These are phyloP conservation scores for Aradophagus sp. DNA, from an alignment of 1,140 invertebrate species.

Conservation along the genomic window DNA sequence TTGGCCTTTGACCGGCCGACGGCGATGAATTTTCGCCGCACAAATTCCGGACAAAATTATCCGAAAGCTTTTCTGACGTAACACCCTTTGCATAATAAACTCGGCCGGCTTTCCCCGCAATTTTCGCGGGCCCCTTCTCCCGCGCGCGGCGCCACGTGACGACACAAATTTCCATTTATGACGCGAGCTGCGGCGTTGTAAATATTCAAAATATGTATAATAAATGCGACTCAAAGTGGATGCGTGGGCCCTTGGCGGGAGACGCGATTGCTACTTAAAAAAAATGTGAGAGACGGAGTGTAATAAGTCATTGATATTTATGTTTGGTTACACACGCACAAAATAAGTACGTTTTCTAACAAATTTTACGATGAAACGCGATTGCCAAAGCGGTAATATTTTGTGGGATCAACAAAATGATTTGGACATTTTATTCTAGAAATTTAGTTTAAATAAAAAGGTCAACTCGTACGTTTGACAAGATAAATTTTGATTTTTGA, in stretches of 20 bases:
- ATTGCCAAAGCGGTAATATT: too few relatives aligned
- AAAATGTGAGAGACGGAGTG: neutral
- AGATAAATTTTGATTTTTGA: too few relatives aligned
- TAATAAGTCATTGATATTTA: too few relatives aligned
- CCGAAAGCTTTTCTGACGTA: slow-evolving; percentile 11
- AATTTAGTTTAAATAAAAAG: too few relatives aligned
- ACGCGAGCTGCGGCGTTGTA: slow-evolving; percentile 19
- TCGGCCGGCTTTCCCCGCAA: slow-evolving; percentile 10
- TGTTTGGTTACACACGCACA: too few relatives aligned
- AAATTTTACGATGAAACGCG: too few relatives aligned
- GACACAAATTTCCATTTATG: slow-evolving; percentile 33
- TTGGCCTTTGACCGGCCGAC: too few relatives aligned
- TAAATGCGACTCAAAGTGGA: slow-evolving; percentile 7
- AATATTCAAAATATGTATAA: slow-evolving; percentile 34
- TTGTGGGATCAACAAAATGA: too few relatives aligned
- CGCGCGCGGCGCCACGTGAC: slow-evolving; percentile 18
- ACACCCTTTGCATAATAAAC: slow-evolving; percentile 43
- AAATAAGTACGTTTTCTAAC: too few relatives aligned
- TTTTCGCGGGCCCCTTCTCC: slow-evolving; percentile 27
- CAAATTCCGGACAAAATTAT: slow-evolving; percentile 30
- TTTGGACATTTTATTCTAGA: too few relatives aligned
- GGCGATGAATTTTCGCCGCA: slow-evolving; percentile 9
- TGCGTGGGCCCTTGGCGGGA: neutral
- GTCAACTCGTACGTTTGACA: too few relatives aligned
- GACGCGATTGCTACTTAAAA: neutral